These are phyloP conservation scores for Lissocephala sabroskyi DNA, from an alignment of 2,888 invertebrate genomes.

Conservation along the genomic window DNA sequence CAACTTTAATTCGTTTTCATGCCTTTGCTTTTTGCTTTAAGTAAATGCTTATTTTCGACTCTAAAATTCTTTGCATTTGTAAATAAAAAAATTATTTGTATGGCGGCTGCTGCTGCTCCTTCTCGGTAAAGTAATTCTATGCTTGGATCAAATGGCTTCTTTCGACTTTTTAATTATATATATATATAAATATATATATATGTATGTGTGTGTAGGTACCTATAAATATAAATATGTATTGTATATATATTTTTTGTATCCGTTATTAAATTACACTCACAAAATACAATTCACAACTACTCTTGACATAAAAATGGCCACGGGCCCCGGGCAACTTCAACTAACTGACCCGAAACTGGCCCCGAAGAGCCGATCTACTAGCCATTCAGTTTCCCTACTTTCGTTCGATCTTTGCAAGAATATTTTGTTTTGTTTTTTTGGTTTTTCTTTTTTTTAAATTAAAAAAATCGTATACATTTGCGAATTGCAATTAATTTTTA, in stretches of 20 bases:
- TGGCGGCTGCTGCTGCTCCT: background rate
- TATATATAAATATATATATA: too few relatives aligned
- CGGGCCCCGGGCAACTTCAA: conserved; percentile 46
- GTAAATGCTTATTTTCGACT: conserved; percentile 24
- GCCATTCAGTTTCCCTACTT: conserved; percentile 22
- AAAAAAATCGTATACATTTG: conserved; percentile 70
- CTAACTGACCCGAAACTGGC: conserved; percentile 26
- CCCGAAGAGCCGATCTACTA: conserved; percentile 20
- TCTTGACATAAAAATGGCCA: conserved; percentile 62
- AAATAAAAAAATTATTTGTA: conserved; percentile 42
- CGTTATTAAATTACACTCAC: conserved; percentile 66
- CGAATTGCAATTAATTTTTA: conserved; percentile 63
- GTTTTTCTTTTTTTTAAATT: conserved; percentile 47
- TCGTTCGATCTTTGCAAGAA: conserved; percentile 8
- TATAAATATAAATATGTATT: background rate
- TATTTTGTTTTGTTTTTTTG: conserved; percentile 22
- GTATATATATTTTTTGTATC: background rate
- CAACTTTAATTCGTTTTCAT: conserved; percentile 15
- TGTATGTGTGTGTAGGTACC: too few relatives aligned
- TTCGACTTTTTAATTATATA: too few relatives aligned
- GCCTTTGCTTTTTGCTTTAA: too few relatives aligned
- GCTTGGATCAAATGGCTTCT: too few relatives aligned
- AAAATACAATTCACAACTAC: conserved; percentile 72
- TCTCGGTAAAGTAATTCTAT: background rate
- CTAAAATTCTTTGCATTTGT: conserved; percentile 35